Percentiles rank a stretch among this genome's conserved stretches.
Conservation (phyloP, 2,888 invertebrate genomes). For the Mesochorus sp. region DNA sequence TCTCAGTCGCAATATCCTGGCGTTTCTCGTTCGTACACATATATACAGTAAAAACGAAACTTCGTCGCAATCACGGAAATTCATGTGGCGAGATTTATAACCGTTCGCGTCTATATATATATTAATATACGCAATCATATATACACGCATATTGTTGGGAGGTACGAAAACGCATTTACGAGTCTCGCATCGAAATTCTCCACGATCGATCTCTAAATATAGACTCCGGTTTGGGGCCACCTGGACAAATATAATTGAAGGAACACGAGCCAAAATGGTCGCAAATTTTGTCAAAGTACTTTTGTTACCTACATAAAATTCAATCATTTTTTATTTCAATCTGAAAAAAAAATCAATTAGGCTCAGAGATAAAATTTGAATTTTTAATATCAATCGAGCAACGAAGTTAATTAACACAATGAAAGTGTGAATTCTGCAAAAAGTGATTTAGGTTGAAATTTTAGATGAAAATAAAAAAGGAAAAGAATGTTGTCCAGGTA, state of each 20-base stretch:
- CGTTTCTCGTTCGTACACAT: slow-evolving; percentile 29
- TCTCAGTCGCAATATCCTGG: slow-evolving; percentile 17
- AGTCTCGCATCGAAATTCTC: slow-evolving; percentile 58
- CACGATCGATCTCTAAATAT: slow-evolving; percentile 61
- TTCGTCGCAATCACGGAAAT: slow-evolving; percentile 33
- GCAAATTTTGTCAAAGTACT: neutral
- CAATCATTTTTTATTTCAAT: too few relatives aligned
- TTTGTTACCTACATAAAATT: too few relatives aligned
- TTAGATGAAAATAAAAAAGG: too few relatives aligned
- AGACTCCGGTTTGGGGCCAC: slow-evolving; percentile 48
- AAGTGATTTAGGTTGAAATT: too few relatives aligned
- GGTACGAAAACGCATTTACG: slow-evolving; percentile 57
- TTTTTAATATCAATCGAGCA: neutral
- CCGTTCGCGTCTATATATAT: neutral
- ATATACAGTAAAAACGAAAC: slow-evolving; percentile 20
- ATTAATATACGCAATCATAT: neutral
- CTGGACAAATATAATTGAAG: slow-evolving; percentile 62
- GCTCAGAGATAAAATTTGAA: neutral
- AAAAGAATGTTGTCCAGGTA: too few relatives aligned
- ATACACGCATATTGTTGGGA: slow-evolving; percentile 4
- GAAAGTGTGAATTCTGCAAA: too few relatives aligned
- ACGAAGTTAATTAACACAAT: too few relatives aligned
- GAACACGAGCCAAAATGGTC: slow-evolving; percentile 32
- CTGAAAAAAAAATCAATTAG: neutral
- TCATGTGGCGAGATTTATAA: slow-evolving; percentile 22